Conservation (phyloP, 1,140 invertebrate genomes). For the Procambarus clarkii region DNA sequence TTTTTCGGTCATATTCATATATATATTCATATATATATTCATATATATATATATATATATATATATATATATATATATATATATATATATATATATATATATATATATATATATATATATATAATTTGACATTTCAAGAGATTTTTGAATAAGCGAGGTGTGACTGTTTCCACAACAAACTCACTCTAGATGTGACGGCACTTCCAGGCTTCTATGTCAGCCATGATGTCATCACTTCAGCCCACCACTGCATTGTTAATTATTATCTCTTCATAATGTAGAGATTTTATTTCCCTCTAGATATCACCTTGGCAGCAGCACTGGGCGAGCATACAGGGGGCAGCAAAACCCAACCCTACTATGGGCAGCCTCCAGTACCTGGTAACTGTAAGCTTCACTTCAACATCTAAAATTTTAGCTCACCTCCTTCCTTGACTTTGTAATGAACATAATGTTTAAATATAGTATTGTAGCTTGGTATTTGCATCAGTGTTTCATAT, state of each 20-base stretch:
- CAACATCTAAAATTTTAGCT: constrained; percentile 23
- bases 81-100: too few relatives aligned
- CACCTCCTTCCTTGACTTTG: background rate
- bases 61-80: too few relatives aligned
- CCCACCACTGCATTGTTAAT: constrained; percentile 60
- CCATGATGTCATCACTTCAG: constrained; percentile 46
- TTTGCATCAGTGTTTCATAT: background rate
- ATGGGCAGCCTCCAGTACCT: constrained; percentile 57
- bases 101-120: too few relatives aligned
- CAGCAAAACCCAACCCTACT: constrained; percentile 45
- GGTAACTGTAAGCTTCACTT: constrained; percentile 53
- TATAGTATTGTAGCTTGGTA: background rate
- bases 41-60: too few relatives aligned
- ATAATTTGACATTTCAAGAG: constrained; percentile 2
- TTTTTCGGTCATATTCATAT: too few relatives aligned
- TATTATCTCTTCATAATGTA: constrained; percentile 59
- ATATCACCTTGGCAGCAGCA: constrained; percentile 64
- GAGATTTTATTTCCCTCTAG: constrained; percentile 64
- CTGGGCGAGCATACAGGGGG: constrained; percentile 58
- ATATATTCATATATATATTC: too few relatives aligned
- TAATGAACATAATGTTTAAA: background rate
- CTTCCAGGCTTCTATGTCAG: constrained; percentile 55
- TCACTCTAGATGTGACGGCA: constrained; percentile 33
- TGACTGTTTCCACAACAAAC: constrained; percentile 1
- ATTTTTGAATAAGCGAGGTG: constrained; percentile 8